These are phyloP conservation scores for Clitarchus hookeri DNA, from an alignment of 2,888 invertebrate species.

Conservation along the genomic window DNA sequence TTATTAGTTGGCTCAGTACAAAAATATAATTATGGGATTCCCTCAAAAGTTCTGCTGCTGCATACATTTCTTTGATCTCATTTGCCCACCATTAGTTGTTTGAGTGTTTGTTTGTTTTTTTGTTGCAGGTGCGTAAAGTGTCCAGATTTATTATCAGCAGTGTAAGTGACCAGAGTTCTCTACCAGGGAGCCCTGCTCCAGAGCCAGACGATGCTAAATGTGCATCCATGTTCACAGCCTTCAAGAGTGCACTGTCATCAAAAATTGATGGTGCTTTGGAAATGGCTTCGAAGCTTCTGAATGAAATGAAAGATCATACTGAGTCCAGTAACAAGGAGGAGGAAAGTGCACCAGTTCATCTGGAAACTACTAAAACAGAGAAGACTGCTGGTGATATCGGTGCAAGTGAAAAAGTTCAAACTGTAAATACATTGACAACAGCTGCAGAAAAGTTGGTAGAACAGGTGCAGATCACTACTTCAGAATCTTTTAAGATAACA, in stretches of 20 bases:
- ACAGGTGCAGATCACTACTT: neutral
- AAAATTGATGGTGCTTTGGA: constrained; percentile 15
- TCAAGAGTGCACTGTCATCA: neutral
- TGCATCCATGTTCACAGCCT: constrained; percentile 15
- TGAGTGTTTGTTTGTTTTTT: neutral
- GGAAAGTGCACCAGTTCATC: too few species aligned
- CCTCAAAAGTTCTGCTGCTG: too few species aligned
- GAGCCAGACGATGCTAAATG: constrained; percentile 43
- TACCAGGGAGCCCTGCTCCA: constrained; percentile 28
- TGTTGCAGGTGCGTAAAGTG: constrained; percentile 65
- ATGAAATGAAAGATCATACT: neutral
- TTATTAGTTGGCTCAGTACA: too few species aligned
- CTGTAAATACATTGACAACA: too few species aligned
- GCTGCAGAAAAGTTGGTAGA: neutral
- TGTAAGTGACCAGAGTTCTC: constrained; percentile 54
- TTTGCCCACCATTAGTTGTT: neutral
- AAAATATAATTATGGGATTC: too few species aligned
- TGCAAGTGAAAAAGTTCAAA: too few species aligned
- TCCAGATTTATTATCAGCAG: constrained; percentile 83
- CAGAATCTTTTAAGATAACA: neutral
- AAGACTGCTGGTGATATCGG: too few species aligned
- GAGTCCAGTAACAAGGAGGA: neutral
- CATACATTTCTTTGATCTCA: too few species aligned
- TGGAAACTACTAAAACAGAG: too few species aligned
- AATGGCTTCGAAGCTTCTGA: constrained; percentile 12